These are phyloP conservation scores for Leptinotarsa undecemlineata DNA, from an alignment of 1,140 invertebrate genomes.

Conservation along the genomic window DNA sequence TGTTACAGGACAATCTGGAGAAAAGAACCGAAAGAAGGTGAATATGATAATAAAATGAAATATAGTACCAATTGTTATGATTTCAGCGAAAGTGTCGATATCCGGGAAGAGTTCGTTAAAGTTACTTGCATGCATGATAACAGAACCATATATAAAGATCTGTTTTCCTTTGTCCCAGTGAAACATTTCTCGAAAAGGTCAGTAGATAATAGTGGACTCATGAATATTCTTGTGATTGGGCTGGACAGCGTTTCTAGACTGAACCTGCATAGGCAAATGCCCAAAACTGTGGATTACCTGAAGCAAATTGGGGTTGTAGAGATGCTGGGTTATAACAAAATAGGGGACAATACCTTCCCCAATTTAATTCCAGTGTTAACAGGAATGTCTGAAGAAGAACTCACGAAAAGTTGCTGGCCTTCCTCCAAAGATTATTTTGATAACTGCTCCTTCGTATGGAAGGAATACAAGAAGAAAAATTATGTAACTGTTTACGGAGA, in stretches of 20 bases:
- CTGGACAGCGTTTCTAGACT: conserved; percentile 84
- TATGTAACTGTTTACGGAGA: conserved; percentile 81
- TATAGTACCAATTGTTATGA: conserved; percentile 55
- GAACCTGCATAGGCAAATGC: conserved; percentile 83
- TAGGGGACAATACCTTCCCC: conserved; percentile 82
- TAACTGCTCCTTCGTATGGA: conserved; percentile 80
- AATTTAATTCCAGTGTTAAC: conserved; percentile 76
- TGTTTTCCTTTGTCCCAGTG: conserved; percentile 67
- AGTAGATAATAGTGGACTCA: conserved; percentile 33
- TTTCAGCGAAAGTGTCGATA: conserved; percentile 55
- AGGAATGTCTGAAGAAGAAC: conserved; percentile 65
- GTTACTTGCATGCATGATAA: conserved; percentile 62
- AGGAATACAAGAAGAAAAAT: conserved; percentile 69
- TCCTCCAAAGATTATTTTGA: conserved; percentile 60
- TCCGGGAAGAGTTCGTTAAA: conserved; percentile 65
- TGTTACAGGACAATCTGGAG: conserved; percentile 68
- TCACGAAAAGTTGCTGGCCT: conserved; percentile 66
- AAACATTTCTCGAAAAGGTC: conserved; percentile 49
- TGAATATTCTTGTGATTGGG: conserved; percentile 79
- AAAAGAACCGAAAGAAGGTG: conserved; percentile 54
- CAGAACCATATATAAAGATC: conserved; percentile 66
- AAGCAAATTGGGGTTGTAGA: conserved; percentile 67
- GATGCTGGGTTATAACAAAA: conserved; percentile 79
- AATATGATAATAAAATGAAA: conserved; percentile 55
- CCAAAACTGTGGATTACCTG: conserved; percentile 67